Evolutionary conservation across 2,113 vertebrate genomes (phyloP).

Genomic region (Oreotrochilus melanogaster): DNA sequence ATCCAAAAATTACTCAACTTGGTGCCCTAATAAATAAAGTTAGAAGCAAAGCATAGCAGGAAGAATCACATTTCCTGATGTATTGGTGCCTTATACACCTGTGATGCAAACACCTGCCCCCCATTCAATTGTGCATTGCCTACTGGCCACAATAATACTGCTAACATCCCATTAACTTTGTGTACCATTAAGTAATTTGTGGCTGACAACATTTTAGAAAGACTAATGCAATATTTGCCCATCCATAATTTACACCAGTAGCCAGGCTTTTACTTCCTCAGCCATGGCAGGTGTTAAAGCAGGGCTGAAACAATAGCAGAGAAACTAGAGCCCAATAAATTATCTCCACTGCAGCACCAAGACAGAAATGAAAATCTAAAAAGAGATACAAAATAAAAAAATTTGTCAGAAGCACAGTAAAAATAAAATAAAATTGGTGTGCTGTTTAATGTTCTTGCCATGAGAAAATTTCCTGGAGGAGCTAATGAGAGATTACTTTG

Average conservation of each 20-base stretch:
- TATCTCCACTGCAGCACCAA: not conserved
- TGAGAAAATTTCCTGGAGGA: constrained; percentile 20
- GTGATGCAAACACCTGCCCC: not conserved
- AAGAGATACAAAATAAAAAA: not conserved
- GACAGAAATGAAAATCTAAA: not conserved
- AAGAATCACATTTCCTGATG: not conserved
- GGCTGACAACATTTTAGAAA: not conserved
- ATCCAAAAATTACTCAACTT: not conserved
- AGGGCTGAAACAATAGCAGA: not conserved
- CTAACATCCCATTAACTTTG: not conserved
- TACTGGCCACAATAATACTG: not conserved
- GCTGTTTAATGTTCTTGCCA: constrained; percentile 27
- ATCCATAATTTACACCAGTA: not conserved
- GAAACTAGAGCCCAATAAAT: constrained; percentile 1
- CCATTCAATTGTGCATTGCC: not conserved
- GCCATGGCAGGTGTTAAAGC: not conserved
- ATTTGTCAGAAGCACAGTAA: not conserved
- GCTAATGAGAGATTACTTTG: constrained; percentile 54
- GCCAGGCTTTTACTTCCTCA: not conserved
- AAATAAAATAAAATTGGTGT: not conserved
- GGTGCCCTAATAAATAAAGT: not conserved
- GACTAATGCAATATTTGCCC: not conserved
- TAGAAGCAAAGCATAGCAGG: not conserved
- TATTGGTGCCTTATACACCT: not conserved
- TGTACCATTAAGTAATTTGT: not conserved